A percentile compares a stretch with the other conserved stretches of the same genome.
Evolutionary conservation across 2,113 vertebrate genomes (phyloP).

Genomic region (Amphilophus citrinellus): DNA sequence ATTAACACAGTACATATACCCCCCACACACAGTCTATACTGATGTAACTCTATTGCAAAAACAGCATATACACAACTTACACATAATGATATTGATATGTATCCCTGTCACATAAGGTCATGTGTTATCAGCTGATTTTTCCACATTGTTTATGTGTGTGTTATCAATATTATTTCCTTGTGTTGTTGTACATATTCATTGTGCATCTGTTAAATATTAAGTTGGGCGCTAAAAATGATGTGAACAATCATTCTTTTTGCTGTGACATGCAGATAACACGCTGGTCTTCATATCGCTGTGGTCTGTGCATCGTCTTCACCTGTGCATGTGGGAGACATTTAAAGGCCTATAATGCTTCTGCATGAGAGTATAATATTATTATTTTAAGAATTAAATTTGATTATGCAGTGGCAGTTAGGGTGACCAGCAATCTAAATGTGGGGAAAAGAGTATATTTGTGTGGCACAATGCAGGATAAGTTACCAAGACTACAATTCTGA

Average conservation of each 20-base stretch:
- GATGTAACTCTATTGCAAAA: not conserved
- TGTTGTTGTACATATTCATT: conserved; percentile 13
- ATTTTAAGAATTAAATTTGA: not conserved
- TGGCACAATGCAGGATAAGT: not conserved
- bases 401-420: not conserved
- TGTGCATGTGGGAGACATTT: conserved; percentile 26
- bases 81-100: not conserved
- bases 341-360: conserved; percentile 40
- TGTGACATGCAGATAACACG: conserved; percentile 15
- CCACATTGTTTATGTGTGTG: conserved; percentile 11
- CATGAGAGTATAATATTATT: conserved; percentile 31
- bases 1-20: not conserved
- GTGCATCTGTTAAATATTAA: conserved; percentile 8
- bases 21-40: not conserved
- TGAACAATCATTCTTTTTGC: not conserved
- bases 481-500: not conserved
- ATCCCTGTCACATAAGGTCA: conserved; percentile 27
- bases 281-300: not conserved
- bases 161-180: conserved; percentile 5
- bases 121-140: conserved; percentile 18
- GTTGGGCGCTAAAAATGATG: not conserved
- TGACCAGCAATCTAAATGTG: not conserved
- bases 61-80: not conserved
- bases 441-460: not conserved
- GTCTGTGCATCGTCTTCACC: not conserved